phyloP scores from a whole-genome alignment of 2,888 invertebrate genomes.

The Spilarctia lutea region DNA sequence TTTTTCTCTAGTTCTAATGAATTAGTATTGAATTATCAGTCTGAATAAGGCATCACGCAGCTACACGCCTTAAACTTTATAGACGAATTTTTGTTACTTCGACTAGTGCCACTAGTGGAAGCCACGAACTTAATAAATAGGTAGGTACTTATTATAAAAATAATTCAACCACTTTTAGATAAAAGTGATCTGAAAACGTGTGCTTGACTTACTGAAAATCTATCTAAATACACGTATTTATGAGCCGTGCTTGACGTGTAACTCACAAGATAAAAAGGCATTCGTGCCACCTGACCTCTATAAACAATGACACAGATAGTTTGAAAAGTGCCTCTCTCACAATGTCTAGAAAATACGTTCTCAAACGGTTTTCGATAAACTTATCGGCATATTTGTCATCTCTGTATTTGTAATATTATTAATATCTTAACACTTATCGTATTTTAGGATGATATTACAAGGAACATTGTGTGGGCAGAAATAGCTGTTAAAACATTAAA shows the following conservation, averaged over 20 bases:
- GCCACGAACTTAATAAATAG: no score
- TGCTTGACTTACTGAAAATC: background rate
- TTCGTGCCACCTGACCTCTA: background rate
- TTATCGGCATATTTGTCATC: background rate
- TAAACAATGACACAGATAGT: background rate
- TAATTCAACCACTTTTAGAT: no score
- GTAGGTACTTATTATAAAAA: no score
- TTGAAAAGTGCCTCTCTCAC: background rate
- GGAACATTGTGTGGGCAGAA: background rate
- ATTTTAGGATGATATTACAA: background rate
- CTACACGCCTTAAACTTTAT: no score
- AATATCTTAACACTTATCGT: background rate
- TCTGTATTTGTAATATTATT: background rate
- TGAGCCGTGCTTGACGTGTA: background rate
- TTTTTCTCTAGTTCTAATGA: no score
- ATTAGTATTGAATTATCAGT: no score
- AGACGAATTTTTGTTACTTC: no score
- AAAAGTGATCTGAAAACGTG: no score
- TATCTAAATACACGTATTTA: background rate
- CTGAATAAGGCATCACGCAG: no score
- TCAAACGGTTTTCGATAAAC: background rate
- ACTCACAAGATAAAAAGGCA: slow-evolving; percentile 1
- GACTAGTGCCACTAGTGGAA: no score
- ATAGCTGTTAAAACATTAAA: background rate
- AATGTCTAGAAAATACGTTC: background rate